Conservation (phyloP, 2,888 invertebrate genomes). For the Petrolisthes cinctipes region DNA sequence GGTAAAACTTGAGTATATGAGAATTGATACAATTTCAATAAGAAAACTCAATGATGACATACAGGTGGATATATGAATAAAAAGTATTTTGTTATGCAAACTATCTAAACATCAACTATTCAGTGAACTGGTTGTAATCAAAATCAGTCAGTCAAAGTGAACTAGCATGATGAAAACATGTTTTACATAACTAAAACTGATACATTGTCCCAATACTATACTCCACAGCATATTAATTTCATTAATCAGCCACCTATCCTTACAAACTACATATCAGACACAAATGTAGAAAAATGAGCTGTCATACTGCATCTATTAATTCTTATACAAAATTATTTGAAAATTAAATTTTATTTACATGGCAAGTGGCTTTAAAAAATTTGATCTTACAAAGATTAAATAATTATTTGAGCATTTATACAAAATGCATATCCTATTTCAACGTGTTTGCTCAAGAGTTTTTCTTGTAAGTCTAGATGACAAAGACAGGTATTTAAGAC, state of each 20-base stretch:
- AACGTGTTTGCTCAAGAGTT: constrained; percentile 21
- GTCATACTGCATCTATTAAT: constrained; percentile 26
- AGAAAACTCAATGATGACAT: no score
- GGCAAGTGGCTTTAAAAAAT: constrained; percentile 57
- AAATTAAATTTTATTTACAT: constrained; percentile 56
- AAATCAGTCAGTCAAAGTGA: no score
- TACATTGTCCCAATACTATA: neutral
- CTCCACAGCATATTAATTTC: neutral
- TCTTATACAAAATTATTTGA: constrained; percentile 48
- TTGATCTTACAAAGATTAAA: constrained; percentile 57
- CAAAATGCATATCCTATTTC: constrained; percentile 44
- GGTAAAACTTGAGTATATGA: no score
- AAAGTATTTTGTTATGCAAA: no score
- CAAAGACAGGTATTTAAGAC: constrained; percentile 10
- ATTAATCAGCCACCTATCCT: constrained; percentile 35
- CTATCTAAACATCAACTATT: neutral
- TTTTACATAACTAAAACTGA: no score
- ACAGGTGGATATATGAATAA: no score
- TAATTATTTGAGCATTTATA: constrained; percentile 51
- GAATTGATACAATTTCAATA: no score
- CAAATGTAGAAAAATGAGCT: constrained; percentile 54
- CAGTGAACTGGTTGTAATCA: neutral
- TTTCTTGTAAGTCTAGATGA: constrained; percentile 21
- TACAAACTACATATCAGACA: constrained; percentile 35
- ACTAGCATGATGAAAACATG: no score